A percentile compares a stretch with the other conserved stretches of the same genome.
These are phyloP conservation scores for Lathamus discolor DNA, from an alignment of 2,113 vertebrate species.

Conservation along the genomic window DNA sequence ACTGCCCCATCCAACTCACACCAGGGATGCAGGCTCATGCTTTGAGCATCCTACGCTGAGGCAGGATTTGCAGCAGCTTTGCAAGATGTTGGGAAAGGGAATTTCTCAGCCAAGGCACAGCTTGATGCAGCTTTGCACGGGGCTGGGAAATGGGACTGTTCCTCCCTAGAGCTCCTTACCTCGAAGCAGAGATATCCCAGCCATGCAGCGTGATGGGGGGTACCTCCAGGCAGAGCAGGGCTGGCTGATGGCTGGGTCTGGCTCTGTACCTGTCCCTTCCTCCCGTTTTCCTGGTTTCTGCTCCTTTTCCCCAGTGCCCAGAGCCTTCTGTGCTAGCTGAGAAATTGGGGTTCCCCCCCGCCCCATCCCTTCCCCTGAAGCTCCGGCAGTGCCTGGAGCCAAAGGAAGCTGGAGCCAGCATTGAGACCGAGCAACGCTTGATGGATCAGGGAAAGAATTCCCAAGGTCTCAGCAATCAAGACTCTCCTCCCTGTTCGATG, in stretches of 20 bases:
- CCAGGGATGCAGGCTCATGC: fast-evolving
- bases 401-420: fast-evolving
- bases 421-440: fast-evolving
- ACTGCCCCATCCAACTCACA: fast-evolving
- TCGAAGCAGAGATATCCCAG: fast-evolving
- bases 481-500: fast-evolving
- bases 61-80: not conserved
- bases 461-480: not conserved
- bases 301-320: not conserved
- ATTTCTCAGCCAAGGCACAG: not conserved
- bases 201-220: fast-evolving
- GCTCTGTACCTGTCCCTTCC: not conserved
- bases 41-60: fast-evolving
- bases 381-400: not conserved
- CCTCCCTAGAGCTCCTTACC: fast-evolving
- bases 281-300: fast-evolving
- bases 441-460: not conserved
- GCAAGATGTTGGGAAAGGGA: too few species aligned
- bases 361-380: not conserved
- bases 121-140: not conserved
- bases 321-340: too few species aligned
- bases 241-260: not conserved
- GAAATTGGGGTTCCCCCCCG: fast-evolving
- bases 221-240: fast-evolving
- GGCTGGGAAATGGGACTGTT: not conserved